phyloP scores from a whole-genome alignment of 2,888 invertebrate genomes.

The Antheraea yamamai region DNA sequence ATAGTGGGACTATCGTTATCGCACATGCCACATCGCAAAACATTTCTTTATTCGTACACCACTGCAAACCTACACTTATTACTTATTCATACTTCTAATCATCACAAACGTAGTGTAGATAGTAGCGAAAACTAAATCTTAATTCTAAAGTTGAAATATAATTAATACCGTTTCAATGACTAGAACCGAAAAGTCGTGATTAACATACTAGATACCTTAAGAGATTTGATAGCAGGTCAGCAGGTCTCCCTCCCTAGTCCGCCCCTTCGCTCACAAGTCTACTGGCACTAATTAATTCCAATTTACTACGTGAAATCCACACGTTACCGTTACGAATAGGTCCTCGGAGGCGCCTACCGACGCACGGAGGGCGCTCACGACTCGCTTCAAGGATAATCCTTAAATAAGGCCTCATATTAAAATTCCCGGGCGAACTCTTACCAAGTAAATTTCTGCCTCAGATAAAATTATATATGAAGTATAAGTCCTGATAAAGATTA shows the following conservation, averaged over 20 bases:
- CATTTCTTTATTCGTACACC: background rate
- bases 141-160: too few relatives aligned
- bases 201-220: background rate
- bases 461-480: conserved; percentile 6
- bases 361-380: background rate
- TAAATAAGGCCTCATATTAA: conserved; percentile 41
- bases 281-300: conserved; percentile 15
- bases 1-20: background rate
- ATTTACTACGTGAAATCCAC: conserved; percentile 17
- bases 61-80: too few relatives aligned
- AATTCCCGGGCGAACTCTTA: conserved; percentile 23
- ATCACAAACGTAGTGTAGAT: too few relatives aligned
- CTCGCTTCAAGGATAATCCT: conserved; percentile 29
- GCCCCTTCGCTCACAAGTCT: conserved; percentile 1
- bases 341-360: conserved; percentile 1
- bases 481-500: background rate
- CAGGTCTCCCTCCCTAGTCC: background rate
- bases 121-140: too few relatives aligned
- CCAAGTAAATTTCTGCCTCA: conserved; percentile 4
- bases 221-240: background rate
- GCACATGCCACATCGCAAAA: background rate
- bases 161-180: background rate
- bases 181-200: background rate
- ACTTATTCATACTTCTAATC: too few relatives aligned
- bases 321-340: conserved; percentile 19